Evolutionary conservation across 2,797 vertebrate genomes (phyloP), one percentile per base, ranked within the genome.

Genomic region (Xiphorhynchus erythropygius): DNA sequence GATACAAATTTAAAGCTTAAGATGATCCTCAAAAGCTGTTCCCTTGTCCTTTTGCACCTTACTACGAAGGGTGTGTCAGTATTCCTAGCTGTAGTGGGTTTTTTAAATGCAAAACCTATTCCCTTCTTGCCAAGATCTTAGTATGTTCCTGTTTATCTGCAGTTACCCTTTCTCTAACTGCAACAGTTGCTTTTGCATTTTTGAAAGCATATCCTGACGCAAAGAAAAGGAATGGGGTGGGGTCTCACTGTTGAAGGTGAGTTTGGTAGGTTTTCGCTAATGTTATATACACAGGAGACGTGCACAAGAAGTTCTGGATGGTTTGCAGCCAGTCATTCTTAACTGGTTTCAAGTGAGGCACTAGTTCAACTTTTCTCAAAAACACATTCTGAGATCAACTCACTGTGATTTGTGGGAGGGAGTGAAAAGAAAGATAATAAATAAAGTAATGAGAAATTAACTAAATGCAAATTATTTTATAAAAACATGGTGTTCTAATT

Each of bases 391-490:
- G 50, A 90, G 69, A 82, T 30, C 25, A 73, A 27, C 35, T 89
- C 42, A 19, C 22, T 49, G 14, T 87, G 52, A 62, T 90, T 93
- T 13, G 2, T 95, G 83, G 90, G 95, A 95, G 83, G 95, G 80
- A 86, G 23, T 18, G 17, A 88, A 95, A 88, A 63, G 21, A 37
- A 37, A 81, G 65, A 17, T 94, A 94, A 97, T 97, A 96, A 94
- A 95, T 68, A 93, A 90, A 92, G 69, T 95, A 96, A 96, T 95
- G 92, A 94, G 89, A 95, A 89, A 89, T 94, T 94, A 96, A 94
- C 59, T 86, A 82, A 91, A 94, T 91, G 91, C 77, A 96, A 97
- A 94, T 95, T 94, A 78, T 91, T 91, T 88, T 81, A 57, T 53
- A 84, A 88, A 95, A 96, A 65, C 65, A 56, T 59, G 30, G 42